phyloP scores from a whole-genome alignment of 2,797 vertebrate genomes.

The Masticophis lateralis region DNA sequence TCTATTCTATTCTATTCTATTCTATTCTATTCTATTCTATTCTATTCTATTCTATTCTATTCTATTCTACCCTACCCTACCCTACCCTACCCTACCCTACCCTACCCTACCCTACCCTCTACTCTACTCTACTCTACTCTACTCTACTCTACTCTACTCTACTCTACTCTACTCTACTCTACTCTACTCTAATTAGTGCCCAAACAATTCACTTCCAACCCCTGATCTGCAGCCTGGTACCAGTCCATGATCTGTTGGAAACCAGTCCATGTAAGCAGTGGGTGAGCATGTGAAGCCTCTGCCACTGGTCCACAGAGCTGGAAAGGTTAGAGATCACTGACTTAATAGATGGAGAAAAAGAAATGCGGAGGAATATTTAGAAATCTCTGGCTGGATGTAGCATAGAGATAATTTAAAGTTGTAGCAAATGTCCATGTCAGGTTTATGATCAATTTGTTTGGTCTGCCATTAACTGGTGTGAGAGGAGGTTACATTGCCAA shows the following conservation, averaged over 20 bases:
- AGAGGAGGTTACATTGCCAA: neutral
- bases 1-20: too few species aligned
- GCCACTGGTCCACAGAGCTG: accelerated
- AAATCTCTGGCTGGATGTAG: neutral
- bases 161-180: too few species aligned
- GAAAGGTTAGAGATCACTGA: neutral
- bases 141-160: too few species aligned
- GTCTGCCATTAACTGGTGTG: neutral
- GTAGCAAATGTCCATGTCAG: neutral
- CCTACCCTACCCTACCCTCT: too few species aligned
- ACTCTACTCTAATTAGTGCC: neutral
- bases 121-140: too few species aligned
- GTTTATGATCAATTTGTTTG: neutral
- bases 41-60: too few species aligned
- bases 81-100: too few species aligned
- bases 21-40: too few species aligned
- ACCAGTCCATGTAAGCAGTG: neutral
- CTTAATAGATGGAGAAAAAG: neutral
- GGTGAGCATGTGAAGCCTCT: neutral
- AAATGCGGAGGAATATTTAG: neutral
- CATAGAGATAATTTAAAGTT: neutral
- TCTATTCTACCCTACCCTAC: too few species aligned
- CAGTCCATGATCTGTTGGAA: neutral
- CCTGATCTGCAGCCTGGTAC: neutral
- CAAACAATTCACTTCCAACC: neutral